These are phyloP conservation scores for Epirrita christyi DNA, from an alignment of 2,888 invertebrate genomes.

Conservation along the genomic window DNA sequence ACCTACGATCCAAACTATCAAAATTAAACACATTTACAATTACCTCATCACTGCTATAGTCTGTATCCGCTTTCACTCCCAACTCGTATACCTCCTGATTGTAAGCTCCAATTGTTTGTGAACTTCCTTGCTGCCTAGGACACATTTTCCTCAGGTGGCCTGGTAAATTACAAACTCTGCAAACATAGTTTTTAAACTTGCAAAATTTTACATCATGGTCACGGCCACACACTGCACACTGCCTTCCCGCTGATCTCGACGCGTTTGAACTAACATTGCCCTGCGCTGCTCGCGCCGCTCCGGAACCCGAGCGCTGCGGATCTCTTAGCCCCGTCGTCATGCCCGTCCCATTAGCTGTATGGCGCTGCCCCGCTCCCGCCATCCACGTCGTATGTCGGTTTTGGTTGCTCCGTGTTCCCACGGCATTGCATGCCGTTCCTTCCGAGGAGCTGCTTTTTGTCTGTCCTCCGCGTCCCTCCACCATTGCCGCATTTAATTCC, in stretches of 20 bases:
- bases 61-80: conserved; percentile 3
- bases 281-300: not conserved
- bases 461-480: not conserved
- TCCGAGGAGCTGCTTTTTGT: not conserved
- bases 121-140: not conserved
- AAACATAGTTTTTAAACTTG: conserved; percentile 24
- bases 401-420: not conserved
- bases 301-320: too few species aligned
- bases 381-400: not conserved
- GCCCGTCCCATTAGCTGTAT: too few species aligned
- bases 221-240: not conserved
- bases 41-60: conserved; percentile 15
- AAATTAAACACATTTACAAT: conserved; percentile 1
- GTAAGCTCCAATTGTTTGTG: not conserved
- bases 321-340: not conserved
- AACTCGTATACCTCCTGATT: not conserved
- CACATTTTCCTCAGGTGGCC: conserved; percentile 32
- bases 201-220: conserved; percentile 8
- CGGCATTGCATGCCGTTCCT: not conserved
- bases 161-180: conserved; percentile 24
- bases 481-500: conserved; percentile 19
- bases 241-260: not conserved
- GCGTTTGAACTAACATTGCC: not conserved
- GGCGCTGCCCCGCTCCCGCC: not conserved
- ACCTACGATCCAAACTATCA: not conserved